Percentiles rank a stretch among this genome's conserved stretches.
Conservation (phyloP, 2,888 invertebrate genomes). For the Protophormia terraenovae region DNA sequence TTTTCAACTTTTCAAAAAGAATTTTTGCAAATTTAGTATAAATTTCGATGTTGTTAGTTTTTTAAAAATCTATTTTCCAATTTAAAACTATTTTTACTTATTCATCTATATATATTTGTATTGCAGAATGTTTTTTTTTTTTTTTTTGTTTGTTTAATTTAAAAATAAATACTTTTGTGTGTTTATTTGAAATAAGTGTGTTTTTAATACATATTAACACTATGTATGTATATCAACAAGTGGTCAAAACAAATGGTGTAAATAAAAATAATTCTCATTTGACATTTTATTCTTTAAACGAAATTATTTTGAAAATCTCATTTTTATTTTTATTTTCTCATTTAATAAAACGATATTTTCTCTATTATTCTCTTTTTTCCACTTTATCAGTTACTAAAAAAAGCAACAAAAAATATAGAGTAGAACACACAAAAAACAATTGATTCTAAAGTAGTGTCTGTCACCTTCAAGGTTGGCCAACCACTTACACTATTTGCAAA, state of each 20-base stretch:
- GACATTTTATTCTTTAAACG: background rate
- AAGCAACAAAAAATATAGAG: background rate
- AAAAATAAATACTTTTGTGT: background rate
- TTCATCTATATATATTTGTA: too few relatives aligned
- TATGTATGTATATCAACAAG: background rate
- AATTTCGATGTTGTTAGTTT: too few relatives aligned
- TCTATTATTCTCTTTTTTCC: slow-evolving; percentile 25
- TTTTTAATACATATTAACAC: background rate
- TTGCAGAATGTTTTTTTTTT: background rate
- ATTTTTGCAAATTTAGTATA: too few relatives aligned
- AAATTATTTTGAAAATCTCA: background rate
- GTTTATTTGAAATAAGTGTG: too few relatives aligned
- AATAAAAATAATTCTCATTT: background rate
- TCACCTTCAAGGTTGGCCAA: slow-evolving; percentile 27
- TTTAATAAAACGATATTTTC: slow-evolving; percentile 1
- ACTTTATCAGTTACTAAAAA: slow-evolving; percentile 26
- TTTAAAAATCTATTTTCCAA: too few relatives aligned
- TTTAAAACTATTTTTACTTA: too few relatives aligned
- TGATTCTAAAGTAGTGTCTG: background rate
- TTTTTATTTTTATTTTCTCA: background rate
- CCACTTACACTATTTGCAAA: slow-evolving; percentile 5
- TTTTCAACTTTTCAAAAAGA: too few relatives aligned
- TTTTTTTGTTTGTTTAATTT: background rate
- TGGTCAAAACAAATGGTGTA: background rate
- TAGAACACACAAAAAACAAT: background rate